Evolutionary conservation across 30 jellyfish, hydroid and myxozoan genomes (phyloP), one percentile per base, ranked within the genome.

Genomic region (Aurelia aurita complex sp. Pacific): DNA sequence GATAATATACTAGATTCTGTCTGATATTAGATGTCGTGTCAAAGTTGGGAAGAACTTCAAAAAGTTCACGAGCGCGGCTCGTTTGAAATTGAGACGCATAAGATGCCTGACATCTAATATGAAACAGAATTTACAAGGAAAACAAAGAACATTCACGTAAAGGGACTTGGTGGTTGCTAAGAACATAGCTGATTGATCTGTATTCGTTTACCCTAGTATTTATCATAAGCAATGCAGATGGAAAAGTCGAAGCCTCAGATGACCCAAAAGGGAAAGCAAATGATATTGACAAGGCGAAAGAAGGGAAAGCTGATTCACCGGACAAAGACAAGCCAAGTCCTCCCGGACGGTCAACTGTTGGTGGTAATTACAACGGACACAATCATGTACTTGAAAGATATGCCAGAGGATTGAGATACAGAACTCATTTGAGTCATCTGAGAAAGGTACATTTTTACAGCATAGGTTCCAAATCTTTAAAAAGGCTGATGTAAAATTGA

Each of bases 211-310:
- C 13, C 36, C 5, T 62, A 82, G 91, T 82, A 29, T 15, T 79
- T 46, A 65, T 79, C 3, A 12, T 67, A 4, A 79, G 89, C 80
- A 79, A 79, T 16, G 89, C 89, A 13, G 61, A 79, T 18, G 89
- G 79, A 10, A 79, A 63, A 33, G 89, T 79, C 29, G 89, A 79
- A 46, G 29, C 89, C 16, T 15, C 67, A 1, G 80, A 42, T 4
- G 88, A 79, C 42, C 50, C 66, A 12, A 67, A 61, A n/a, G 87
- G 87, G 17, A 79, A 79, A 42, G 64, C 80, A 10, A 79, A 79
- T 52, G 89, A 79, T 36, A 64, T 79, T 2, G 89, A 57, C 10
- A 55, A 79, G 14, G 75, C 66, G 19, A 55, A 79, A 34, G 67
- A 79, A 51, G 74, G 36, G 13, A n/a, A 61, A 61, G 36, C 36